A percentile compares a stretch with the other conserved stretches of the same genome.
Conservation (phyloP, 2,113 vertebrate species). For the Lampris incognitus region DNA sequence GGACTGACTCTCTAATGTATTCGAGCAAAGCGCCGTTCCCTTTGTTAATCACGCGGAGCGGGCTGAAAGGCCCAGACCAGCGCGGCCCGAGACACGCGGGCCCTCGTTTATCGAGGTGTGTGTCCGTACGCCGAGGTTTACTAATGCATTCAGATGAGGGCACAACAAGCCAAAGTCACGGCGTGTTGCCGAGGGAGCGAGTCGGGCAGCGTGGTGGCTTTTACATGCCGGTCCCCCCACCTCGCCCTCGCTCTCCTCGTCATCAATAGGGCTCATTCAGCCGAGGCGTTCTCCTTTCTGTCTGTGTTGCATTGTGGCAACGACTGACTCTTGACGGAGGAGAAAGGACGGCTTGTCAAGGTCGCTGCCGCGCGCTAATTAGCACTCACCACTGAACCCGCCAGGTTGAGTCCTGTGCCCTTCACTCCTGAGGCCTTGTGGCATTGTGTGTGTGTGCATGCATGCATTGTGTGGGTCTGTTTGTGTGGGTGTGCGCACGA, state of each 20-base stretch:
- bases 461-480: constrained; percentile 46
- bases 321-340: constrained; percentile 64
- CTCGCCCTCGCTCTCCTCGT: constrained; percentile 67
- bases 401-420: constrained; percentile 66
- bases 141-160: constrained; percentile 77
- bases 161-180: constrained; percentile 74
- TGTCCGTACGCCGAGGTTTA: constrained; percentile 72
- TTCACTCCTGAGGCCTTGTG: constrained; percentile 68
- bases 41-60: constrained; percentile 73
- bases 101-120: constrained; percentile 73
- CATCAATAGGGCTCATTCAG: constrained; percentile 77
- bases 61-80: constrained; percentile 69
- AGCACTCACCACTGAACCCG: constrained; percentile 69
- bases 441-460: constrained; percentile 42
- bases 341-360: constrained; percentile 73
- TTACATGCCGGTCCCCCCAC: constrained; percentile 64
- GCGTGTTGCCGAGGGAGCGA: constrained; percentile 68
- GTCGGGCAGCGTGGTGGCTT: constrained; percentile 67
- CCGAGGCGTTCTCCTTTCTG: constrained; percentile 60
- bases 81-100: constrained; percentile 56
- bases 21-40: constrained; percentile 62
- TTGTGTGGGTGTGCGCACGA: constrained; percentile 1
- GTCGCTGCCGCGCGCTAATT: constrained; percentile 77
- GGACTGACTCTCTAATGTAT: constrained; percentile 76
- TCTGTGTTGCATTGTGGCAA: constrained; percentile 63